Conservation (phyloP, 1,140 invertebrate species). For the Brachionus koreanus region DNA sequence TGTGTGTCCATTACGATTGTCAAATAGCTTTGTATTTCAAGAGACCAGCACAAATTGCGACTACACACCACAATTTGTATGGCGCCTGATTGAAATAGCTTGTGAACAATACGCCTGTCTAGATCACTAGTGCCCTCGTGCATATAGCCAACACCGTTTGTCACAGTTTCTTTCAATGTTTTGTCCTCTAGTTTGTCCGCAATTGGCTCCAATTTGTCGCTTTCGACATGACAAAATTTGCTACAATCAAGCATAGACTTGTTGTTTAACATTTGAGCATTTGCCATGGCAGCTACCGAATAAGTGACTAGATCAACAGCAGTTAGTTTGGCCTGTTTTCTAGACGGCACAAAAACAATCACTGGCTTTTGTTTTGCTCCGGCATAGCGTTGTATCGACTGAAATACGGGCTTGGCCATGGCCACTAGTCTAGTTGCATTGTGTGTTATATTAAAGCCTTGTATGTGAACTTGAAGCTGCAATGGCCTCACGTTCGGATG, state of each 20-base stretch:
- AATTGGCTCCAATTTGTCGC: constrained; percentile 73
- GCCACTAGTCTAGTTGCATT: constrained; percentile 88
- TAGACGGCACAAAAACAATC: constrained; percentile 91
- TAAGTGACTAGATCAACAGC: constrained; percentile 92
- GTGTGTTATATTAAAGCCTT: constrained; percentile 95
- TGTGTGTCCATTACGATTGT: constrained; percentile 97
- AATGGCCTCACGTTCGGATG: constrained; percentile 93
- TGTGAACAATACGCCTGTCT: constrained; percentile 83
- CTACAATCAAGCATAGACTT: not conserved
- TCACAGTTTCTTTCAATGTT: constrained; percentile 73
- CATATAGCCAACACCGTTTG: constrained; percentile 90
- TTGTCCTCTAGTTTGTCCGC: constrained; percentile 80
- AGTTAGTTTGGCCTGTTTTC: constrained; percentile 84
- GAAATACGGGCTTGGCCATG: constrained; percentile 96
- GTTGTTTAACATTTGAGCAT: constrained; percentile 64
- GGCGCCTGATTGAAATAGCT: constrained; percentile 84
- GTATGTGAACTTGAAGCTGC: constrained; percentile 88
- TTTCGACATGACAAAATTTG: constrained; percentile 61
- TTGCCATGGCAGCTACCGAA: constrained; percentile 77
- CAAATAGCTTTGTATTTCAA: constrained; percentile 80
- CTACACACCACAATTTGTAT: constrained; percentile 88
- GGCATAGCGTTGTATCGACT: constrained; percentile 81
- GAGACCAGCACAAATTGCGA: constrained; percentile 82
- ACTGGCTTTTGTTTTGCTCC: constrained; percentile 72
- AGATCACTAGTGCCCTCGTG: constrained; percentile 82